These are phyloP conservation scores for Heteromormyrus szaboi DNA, from an alignment of 2,797 vertebrate genomes.

Conservation along the genomic window DNA sequence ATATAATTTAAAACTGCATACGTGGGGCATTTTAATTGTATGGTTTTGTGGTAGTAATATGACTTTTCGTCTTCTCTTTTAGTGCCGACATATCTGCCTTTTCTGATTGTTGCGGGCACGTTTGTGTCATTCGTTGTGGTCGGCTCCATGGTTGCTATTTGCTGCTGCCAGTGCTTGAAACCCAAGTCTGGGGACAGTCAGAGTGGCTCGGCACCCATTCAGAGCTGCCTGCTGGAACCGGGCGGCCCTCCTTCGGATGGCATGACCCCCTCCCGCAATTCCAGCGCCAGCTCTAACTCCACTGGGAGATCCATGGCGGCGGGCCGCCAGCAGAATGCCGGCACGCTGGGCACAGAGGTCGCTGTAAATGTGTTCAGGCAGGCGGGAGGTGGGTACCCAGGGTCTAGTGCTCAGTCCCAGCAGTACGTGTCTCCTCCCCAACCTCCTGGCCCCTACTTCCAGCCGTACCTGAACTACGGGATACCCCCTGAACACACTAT, in stretches of 20 bases:
- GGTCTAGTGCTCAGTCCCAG: constrained; percentile 27
- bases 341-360: constrained; percentile 39
- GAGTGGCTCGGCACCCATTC: constrained; percentile 35
- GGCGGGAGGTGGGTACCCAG: constrained; percentile 27
- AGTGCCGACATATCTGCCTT: constrained; percentile 58
- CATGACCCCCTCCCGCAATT: constrained; percentile 41
- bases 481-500: constrained; percentile 33
- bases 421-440: constrained; percentile 24
- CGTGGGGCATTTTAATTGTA: background rate
- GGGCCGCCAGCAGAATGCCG: constrained; percentile 21
- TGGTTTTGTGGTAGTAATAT: background rate
- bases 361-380: constrained; percentile 36
- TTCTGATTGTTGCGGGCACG: constrained; percentile 50
- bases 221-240: constrained; percentile 48
- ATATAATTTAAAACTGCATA: background rate
- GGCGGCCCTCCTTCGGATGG: constrained; percentile 38
- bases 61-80: background rate
- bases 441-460: constrained; percentile 34
- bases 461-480: constrained; percentile 36
- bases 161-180: constrained; percentile 52
- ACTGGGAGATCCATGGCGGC: constrained; percentile 27
- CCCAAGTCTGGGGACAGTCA: constrained; percentile 37
- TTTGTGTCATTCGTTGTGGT: constrained; percentile 50
- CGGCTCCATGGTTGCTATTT: constrained; percentile 48
- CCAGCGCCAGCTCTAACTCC: constrained; percentile 44